Conservation (phyloP, 2,888 invertebrate species). For the Pachydiplax longipennis region DNA sequence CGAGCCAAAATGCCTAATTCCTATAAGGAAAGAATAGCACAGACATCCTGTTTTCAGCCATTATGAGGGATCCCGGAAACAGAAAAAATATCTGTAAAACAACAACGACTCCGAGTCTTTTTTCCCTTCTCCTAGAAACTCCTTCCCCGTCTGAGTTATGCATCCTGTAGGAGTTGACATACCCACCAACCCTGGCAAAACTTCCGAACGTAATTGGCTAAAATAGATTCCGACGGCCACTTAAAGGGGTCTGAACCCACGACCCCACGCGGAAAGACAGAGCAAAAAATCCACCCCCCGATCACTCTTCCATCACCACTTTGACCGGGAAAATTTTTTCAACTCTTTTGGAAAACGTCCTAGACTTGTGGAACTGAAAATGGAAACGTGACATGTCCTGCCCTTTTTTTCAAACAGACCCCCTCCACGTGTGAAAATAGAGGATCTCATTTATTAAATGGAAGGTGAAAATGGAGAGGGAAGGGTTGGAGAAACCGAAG, state of each 20-base stretch:
- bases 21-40: background rate
- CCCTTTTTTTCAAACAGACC: background rate
- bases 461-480: background rate
- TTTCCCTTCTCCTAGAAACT: background rate
- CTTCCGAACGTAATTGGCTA: background rate
- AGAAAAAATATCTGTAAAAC: background rate
- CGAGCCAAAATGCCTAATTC: no score
- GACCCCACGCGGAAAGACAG: background rate
- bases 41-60: background rate
- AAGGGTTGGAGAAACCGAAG: background rate
- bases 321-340: background rate
- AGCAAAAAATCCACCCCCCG: background rate
- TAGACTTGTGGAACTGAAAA: background rate
- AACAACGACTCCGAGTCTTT: background rate
- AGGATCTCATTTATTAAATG: background rate
- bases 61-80: background rate
- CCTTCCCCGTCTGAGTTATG: background rate
- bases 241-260: background rate
- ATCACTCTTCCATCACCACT: background rate
- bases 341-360: background rate
- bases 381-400: background rate
- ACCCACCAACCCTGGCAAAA: background rate
- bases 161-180: background rate
- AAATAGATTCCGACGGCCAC: background rate
- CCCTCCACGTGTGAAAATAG: background rate